Evolutionary conservation across 1,140 invertebrate genomes (phyloP), one percentile per base, ranked within the genome.

Genomic region (Geopemphigus sp.): DNA sequence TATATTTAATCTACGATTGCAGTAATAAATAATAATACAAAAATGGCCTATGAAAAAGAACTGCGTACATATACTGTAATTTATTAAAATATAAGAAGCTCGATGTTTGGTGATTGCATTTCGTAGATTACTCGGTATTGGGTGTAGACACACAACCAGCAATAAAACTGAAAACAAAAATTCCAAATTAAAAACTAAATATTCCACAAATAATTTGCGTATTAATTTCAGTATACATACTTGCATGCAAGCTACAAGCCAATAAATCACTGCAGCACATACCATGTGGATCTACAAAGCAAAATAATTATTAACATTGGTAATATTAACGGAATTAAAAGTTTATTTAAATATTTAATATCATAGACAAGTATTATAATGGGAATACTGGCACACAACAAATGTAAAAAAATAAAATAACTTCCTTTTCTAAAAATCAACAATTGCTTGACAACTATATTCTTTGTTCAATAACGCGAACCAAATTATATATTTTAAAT

Each of bases 41-140:
- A 64, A 47, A 19, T 53, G 22, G 11, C n/a, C 10, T 57, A 45
- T 45, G 22, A 57, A 70, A 68, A 47, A 70, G 45, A 66, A 14
- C 24, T 39, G 17, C 29, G 26, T n/a, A 1, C 1, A 22, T 22
- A 29, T 50, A 45, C 8, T 15, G 1, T 76, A 29, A n/a, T 39
- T 59, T 82, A 50, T 87, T 85, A 91, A 81, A 90, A 90, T 87
- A 90, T 91, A 19, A 94, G 85, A 59, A 94, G 88, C 85, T 93
- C 93, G 85, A 95, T 95, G 85, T 95, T 94, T n/a, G 94, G 93
- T 70, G 92, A 93, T 83, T 95, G 93, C 84, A 92, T 87, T 81
- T 91, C 86, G 83, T 91, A 88, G 83, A 94, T 91, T 74, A 93
- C 88, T 86, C 93, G 91, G 84, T 95, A 95, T 83, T 94, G 91